Base-by-base conservation (phyloP, 2,888 invertebrate species). In the Acronicta psi region DNA sequence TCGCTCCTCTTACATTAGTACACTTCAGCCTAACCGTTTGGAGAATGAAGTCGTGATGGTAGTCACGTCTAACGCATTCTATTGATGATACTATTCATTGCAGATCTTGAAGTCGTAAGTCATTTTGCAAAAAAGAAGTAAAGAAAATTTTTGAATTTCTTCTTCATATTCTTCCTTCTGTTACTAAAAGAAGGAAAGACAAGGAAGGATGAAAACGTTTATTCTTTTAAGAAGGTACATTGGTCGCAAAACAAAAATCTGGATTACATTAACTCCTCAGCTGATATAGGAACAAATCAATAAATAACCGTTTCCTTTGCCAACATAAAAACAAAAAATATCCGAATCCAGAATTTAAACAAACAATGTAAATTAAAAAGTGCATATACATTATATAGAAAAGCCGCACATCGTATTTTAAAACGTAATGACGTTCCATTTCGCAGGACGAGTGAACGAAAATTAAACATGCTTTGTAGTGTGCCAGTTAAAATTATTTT, bases 401-500 rank as follows among this genome's bases (percentile, higher is more conserved):
- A 87, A 87, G 85, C 87, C 85, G 83, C 85, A 90, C 83, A 89
- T 87, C 88, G 92, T 91, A 93, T 93, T 93, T 93, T 93, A 92
- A 93, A 93, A 89, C 88, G 91, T 93, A 93, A 93, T 93, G 93
- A 92, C 92, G 91, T 91, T 90, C 91, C 92, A 90, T 93, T 92
- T 88, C 86, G 87, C 89, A 84, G 91, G 90, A 90, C 91, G 90
- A 90, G 88, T 90, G 89, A 91, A 89, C 92, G 92, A 93, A 93
- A 93, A 93, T 93, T 93, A 92, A 93, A 93, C 93, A 89, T 87
- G 86, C 83, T 88, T 85, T 89, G 87, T 89, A 88, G 87, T 92
- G 92, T 92, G 91, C 92, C 93, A 92, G 92, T 93, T 93, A 88
- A 93, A 91, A 93, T 91, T 92, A 93, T 93, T 93, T 94, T 93